Percentiles rank a stretch among this genome's conserved stretches.
These are phyloP conservation scores for Vanessa tameamea DNA, from an alignment of 1,140 invertebrate species.

Conservation along the genomic window DNA sequence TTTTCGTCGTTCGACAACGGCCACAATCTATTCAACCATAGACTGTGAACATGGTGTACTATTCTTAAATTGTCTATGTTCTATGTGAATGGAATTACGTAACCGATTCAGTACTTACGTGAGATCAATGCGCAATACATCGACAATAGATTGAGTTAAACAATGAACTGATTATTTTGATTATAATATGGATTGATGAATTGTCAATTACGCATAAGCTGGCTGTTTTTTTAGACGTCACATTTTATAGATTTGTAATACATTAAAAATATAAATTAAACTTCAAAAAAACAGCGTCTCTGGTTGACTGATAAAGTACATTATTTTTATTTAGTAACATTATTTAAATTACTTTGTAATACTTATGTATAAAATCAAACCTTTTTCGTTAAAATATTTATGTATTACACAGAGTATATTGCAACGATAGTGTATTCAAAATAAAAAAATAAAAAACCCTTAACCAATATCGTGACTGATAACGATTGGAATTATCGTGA, in stretches of 20 bases:
- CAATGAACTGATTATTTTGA: constrained; percentile 31
- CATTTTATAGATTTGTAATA: too few species aligned
- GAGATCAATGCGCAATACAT: constrained; percentile 37
- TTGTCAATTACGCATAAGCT: neutral
- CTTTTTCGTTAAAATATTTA: neutral
- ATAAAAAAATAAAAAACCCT: neutral
- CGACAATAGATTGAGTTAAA: constrained; percentile 25
- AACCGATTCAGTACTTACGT: constrained; percentile 31
- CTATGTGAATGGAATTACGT: constrained; percentile 34
- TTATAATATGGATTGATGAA: neutral
- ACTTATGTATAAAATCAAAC: too few species aligned
- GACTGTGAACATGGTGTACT: constrained; percentile 29
- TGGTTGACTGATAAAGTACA: too few species aligned
- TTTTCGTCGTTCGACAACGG: constrained; percentile 19
- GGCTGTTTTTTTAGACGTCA: neutral
- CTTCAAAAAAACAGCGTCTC: too few species aligned
- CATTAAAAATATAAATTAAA: too few species aligned
- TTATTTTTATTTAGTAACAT: too few species aligned
- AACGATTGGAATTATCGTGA: constrained; percentile 40
- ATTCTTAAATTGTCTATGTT: constrained; percentile 34
- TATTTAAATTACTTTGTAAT: too few species aligned
- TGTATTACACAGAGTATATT: neutral
- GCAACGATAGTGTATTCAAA: neutral
- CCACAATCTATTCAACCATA: constrained; percentile 15
- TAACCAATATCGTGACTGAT: constrained; percentile 39